Evolutionary conservation across 2,888 invertebrate species (phyloP).

Genomic region (Caenorhabditis wallacei): DNA sequence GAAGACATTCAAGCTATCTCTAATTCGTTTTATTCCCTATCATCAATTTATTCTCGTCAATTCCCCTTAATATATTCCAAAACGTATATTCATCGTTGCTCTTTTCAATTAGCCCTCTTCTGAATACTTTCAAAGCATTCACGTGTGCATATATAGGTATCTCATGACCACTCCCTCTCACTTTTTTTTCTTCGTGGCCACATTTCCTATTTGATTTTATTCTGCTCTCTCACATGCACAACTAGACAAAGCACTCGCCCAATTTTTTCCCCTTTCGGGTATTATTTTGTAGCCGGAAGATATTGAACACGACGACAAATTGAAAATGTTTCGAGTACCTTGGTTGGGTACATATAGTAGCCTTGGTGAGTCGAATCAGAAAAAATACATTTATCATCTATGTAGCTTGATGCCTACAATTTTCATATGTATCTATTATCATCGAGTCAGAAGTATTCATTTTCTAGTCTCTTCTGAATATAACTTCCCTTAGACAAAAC

Average conservation of each 20-base stretch:
- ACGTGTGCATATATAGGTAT: slow-evolving; percentile 37
- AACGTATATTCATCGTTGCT: neutral
- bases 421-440: neutral
- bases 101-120: slow-evolving; percentile 31
- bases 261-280: neutral
- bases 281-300: neutral
- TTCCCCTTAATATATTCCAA: slow-evolving; percentile 1
- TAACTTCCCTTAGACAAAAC: neutral
- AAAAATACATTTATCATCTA: neutral
- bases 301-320: neutral
- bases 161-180: slow-evolving; percentile 18
- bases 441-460: neutral
- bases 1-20: neutral
- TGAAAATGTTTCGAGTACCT: slow-evolving; percentile 39
- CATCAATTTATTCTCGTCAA: neutral
- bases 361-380: neutral
- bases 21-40: neutral
- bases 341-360: slow-evolving; percentile 25
- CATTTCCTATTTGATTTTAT: slow-evolving; percentile 35
- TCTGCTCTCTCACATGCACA: slow-evolving; percentile 8
- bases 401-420: neutral
- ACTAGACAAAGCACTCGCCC: slow-evolving; percentile 17
- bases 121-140: slow-evolving; percentile 19
- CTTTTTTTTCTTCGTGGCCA: slow-evolving; percentile 5
- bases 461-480: neutral